Evolutionary conservation across 2,888 invertebrate genomes (phyloP).

Genomic region (Axea sp.): DNA sequence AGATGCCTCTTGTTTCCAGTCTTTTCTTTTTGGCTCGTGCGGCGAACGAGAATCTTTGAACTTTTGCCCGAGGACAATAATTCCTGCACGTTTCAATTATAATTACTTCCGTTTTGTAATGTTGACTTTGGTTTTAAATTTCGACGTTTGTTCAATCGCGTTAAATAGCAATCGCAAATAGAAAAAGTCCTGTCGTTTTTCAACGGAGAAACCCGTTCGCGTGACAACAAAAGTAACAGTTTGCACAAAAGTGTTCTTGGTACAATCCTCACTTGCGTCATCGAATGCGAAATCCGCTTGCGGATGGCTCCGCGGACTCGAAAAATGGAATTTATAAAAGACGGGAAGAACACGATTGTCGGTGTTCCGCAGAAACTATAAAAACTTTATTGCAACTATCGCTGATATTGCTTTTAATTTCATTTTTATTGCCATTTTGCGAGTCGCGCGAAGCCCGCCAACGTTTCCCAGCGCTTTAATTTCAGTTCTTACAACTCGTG

Average conservation of each 20-base stretch:
- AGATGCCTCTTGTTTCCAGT: neutral
- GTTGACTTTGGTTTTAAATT: too few relatives aligned
- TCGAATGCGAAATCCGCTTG: too few relatives aligned
- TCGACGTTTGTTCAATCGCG: too few relatives aligned
- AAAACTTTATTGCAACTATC: conserved; percentile 70
- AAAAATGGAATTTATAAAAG: conserved; percentile 20
- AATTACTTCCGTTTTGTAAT: too few relatives aligned
- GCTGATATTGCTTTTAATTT: conserved; percentile 68
- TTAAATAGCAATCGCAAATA: too few relatives aligned
- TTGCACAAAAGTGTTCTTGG: too few relatives aligned
- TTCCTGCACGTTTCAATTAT: neutral
- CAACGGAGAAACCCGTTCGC: too few relatives aligned
- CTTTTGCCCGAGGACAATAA: neutral
- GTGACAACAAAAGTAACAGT: too few relatives aligned
- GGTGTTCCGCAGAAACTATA: conserved; percentile 59
- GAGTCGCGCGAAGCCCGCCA: conserved; percentile 22
- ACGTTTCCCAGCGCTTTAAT: conserved; percentile 36
- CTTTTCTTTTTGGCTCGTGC: conserved; percentile 15
- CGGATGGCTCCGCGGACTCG: too few relatives aligned
- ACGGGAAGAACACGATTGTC: too few relatives aligned
- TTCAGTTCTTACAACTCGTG: conserved; percentile 16
- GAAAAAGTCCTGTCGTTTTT: too few relatives aligned
- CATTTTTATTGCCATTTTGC: conserved; percentile 61
- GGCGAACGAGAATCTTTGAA: neutral
- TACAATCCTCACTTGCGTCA: too few relatives aligned